Evolutionary conservation across 2,888 invertebrate genomes (phyloP), one percentile per base, ranked within the genome.

Genomic region (Eupithecia pulchellata): DNA sequence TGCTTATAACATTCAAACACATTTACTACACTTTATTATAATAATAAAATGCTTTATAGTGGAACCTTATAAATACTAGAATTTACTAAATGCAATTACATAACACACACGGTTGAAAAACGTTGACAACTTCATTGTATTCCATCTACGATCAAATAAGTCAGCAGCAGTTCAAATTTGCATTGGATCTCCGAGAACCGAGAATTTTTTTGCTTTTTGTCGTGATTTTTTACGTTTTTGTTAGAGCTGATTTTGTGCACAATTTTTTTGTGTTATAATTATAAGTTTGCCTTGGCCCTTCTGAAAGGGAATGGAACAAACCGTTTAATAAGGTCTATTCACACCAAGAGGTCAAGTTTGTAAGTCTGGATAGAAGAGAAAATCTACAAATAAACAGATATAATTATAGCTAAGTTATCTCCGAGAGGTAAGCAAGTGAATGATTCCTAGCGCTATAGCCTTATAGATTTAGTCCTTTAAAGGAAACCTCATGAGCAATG

Each of bases 21-120:
- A 47, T 47, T 47, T 52, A 52, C 25, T 52, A 52, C 52, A 25
- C 57, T 57, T 57, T 27, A 57, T 29, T 29, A 57, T 29, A 29
- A 29, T 57, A 17, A 29, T 29, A 57, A 17, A 57, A 57, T 20
- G 6, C 29, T 17, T 57, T 57, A 57, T 29, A 29, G 29, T 52
- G 25, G 13, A 52, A 52, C 20, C 9, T 11, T 25, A 52, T 20
- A 52, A 25, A 52, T 25, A 52, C 20, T 52, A 20, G 52, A 52
- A 52, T 52, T 25, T 25, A 25, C 4, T 25, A 52, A 52, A 52
- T 13, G 52, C 25, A 52, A 25, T 57, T 57, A 29, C 17, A 29
- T 55, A 5, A 14, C 57, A 57, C 57, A 57, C 57, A 57, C 57
- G 57, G 57, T 6, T 57, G 11, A 29, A 29, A 29, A 57, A 57